Conservation (phyloP, 2,888 invertebrate species). For the Eupithecia tripunctaria region DNA sequence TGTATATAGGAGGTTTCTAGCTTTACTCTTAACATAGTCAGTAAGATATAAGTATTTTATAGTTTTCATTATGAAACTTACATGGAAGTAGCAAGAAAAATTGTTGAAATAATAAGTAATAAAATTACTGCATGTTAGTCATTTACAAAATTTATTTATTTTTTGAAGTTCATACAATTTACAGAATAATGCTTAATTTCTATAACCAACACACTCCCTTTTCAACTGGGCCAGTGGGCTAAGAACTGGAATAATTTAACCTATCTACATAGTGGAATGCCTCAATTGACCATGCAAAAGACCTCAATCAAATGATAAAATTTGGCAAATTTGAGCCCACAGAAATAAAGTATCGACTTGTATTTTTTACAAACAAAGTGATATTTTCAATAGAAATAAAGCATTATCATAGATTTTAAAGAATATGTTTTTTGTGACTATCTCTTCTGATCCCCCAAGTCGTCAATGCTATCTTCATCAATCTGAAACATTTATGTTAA, state of each 20-base stretch:
- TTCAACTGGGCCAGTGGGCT: not conserved
- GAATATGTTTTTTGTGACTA: slow-evolving; percentile 72
- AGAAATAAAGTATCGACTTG: not conserved
- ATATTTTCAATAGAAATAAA: slow-evolving; percentile 46
- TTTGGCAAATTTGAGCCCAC: not conserved
- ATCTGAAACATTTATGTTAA: slow-evolving; percentile 71
- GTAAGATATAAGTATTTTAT: no score
- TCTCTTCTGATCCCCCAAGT: slow-evolving; percentile 96
- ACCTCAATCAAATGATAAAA: not conserved
- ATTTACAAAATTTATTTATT: slow-evolving; percentile 47
- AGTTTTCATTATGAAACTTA: no score
- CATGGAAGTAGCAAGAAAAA: no score
- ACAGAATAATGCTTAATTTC: slow-evolving; percentile 57
- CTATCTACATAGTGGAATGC: not conserved
- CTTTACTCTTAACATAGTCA: no score
- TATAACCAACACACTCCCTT: slow-evolving; percentile 31
- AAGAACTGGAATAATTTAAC: not conserved
- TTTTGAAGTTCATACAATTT: slow-evolving; percentile 47
- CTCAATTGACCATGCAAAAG: slow-evolving; percentile 2
- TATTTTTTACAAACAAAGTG: not conserved
- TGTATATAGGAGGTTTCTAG: no score
- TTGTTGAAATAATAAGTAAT: no score
- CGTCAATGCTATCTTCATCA: slow-evolving; percentile 96
- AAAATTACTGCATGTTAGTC: not conserved
- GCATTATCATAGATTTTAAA: slow-evolving; percentile 46